A percentile compares a stretch with the other conserved stretches of the same genome.
Conservation (phyloP, 2,113 vertebrate genomes). For the Penelope pileata region DNA sequence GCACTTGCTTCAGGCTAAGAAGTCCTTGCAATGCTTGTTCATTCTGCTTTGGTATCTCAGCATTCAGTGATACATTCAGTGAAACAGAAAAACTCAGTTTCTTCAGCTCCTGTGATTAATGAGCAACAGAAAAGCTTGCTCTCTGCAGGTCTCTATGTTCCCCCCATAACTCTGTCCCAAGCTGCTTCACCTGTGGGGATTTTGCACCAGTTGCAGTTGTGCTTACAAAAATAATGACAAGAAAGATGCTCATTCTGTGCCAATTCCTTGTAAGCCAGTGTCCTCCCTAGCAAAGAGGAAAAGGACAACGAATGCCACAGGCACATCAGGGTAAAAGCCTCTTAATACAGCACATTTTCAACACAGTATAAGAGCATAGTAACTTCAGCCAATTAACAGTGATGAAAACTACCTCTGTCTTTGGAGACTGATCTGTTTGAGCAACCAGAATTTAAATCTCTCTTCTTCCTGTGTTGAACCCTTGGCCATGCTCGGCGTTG, state of each 20-base stretch:
- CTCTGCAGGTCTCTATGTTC: not conserved
- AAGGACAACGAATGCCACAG: constrained; percentile 4
- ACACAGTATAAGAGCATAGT: not conserved
- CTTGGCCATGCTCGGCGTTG: not conserved
- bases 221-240: not conserved
- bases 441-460: not conserved
- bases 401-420: not conserved
- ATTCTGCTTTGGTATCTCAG: not conserved
- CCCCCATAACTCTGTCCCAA: not conserved
- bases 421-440: not conserved
- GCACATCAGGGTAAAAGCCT: not conserved
- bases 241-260: not conserved
- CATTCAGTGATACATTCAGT: not conserved
- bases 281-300: not conserved
- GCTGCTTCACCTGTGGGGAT: not conserved
- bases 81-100: not conserved
- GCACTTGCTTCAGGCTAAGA: not conserved
- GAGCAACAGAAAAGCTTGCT: not conserved
- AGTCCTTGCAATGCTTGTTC: not conserved
- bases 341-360: not conserved
- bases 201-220: not conserved
- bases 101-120: not conserved
- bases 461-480: not conserved
- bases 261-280: not conserved
- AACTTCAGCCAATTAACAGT: not conserved